Evolutionary conservation across 2,113 vertebrate species (phyloP), one percentile per base, ranked within the genome.

Genomic region (Cnemophilus loriae): DNA sequence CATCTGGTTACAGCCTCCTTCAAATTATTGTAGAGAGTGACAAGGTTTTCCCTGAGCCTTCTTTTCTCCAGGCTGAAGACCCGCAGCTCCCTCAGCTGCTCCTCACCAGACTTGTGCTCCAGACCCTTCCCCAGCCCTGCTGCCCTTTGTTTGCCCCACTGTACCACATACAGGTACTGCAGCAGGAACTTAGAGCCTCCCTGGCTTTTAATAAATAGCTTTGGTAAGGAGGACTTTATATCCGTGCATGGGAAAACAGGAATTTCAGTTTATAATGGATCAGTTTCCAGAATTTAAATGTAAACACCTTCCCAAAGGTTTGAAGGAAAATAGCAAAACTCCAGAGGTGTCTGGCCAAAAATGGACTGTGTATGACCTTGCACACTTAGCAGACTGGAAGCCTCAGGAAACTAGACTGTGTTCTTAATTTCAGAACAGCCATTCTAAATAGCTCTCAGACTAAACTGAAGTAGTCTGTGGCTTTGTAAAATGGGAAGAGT

Each of bases 401-500:
- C 33, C 52, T 84, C 16, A 26, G 49, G 64, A 81, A 82, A 35
- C 2, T 22, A 17, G 22, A 24, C 59, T 33, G 71, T 49, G 63
- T 41, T 68, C 6, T 80, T 86, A 11, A 70, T 64, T 93, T 95
- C 84, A 83, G 74, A 83, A 35, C 49, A 87, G 37, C 16, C 11
- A 70, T 71, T 91, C 79, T 84, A 22, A 82, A 77, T 20, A 86
- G 17, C 28, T 78, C n/a, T 90, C 21, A 60, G 57, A 46, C 59
- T 71, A 49, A 71, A 41, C 35, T 68, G 32, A 84, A 63, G 52
- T 13, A 81, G 47, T 67, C 27, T 85, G 68, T 61, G 85, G 71
- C 42, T 86, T 84, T 90, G 79, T 57, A 12, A 93, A 94, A 93
- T 63, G 71, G 75, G 79, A 94, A 94, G 63, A 18, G 9, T 64